phyloP scores from a whole-genome alignment of 2,113 vertebrate genomes.

The Rynchops niger region DNA sequence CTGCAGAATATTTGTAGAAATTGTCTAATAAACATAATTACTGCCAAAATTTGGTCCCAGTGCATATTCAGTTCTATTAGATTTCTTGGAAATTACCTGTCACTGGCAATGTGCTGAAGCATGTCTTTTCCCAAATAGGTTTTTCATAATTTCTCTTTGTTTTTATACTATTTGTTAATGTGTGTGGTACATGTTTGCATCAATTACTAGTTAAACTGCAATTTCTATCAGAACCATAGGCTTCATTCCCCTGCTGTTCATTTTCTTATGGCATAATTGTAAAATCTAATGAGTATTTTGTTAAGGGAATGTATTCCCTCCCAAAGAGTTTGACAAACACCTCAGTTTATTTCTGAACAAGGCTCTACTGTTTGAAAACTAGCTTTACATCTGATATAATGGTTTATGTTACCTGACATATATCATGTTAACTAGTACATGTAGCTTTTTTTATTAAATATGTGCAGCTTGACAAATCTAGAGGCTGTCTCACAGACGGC shows the following conservation, averaged over 20 bases:
- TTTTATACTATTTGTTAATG: background rate
- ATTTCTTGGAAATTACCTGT: background rate
- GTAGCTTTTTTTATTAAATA: background rate
- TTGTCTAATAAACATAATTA: background rate
- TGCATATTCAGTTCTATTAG: background rate
- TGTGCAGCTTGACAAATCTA: background rate
- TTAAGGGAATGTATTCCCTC: background rate
- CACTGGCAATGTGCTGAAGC: background rate
- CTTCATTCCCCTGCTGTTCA: background rate
- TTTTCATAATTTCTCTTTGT: conserved; percentile 28
- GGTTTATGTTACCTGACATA: background rate
- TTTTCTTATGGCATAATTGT: conserved; percentile 1
- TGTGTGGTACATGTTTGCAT: background rate
- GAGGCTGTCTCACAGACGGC: background rate
- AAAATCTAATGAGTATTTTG: conserved; percentile 20
- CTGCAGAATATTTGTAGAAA: background rate
- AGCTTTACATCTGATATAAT: conserved; percentile 13
- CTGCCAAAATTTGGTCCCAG: background rate
- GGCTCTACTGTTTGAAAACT: background rate
- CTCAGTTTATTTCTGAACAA: conserved; percentile 5
- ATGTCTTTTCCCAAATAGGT: background rate
- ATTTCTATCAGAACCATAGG: background rate
- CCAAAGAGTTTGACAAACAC: background rate
- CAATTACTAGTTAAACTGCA: background rate
- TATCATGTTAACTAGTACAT: background rate